Evolutionary conservation across 92 coral and sea anemone genomes (phyloP).

Genomic region (Siderastrea radians): DNA sequence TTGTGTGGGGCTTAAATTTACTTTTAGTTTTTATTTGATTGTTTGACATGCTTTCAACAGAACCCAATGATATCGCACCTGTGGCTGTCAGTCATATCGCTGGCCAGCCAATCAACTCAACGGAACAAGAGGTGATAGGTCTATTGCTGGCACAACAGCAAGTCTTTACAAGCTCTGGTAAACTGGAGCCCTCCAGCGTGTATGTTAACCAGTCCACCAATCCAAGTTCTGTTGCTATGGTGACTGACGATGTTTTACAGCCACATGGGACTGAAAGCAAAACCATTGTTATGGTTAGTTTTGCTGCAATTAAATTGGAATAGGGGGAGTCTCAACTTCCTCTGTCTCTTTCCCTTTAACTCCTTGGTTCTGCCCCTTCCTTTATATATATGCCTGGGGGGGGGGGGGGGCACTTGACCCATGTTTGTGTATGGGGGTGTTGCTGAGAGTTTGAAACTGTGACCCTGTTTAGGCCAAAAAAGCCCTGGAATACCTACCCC

Average conservation of each 20-base stretch:
- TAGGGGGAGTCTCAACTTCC: no score
- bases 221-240: slow-evolving; percentile 87
- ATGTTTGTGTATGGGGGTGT: no score
- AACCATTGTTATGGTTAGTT: slow-evolving; percentile 45
- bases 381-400: no score
- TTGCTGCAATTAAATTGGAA: neutral
- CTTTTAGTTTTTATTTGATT: neutral
- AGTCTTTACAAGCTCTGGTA: slow-evolving; percentile 68
- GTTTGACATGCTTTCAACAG: neutral
- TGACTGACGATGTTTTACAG: slow-evolving; percentile 82
- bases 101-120: slow-evolving; percentile 87
- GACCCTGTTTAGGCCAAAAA: no score
- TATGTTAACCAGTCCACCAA: slow-evolving; percentile 64
- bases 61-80: slow-evolving; percentile 22
- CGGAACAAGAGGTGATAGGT: slow-evolving; percentile 92
- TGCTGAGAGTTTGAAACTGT: no score
- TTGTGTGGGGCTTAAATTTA: no score
- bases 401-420: no score
- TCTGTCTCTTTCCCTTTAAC: no score
- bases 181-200: slow-evolving; percentile 53
- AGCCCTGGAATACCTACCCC: no score
- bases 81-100: slow-evolving; percentile 75
- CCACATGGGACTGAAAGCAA: slow-evolving; percentile 59
- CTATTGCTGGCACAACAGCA: slow-evolving; percentile 85
- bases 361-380: no score